Evolutionary conservation across 2,888 invertebrate genomes (phyloP), one percentile per base, ranked within the genome.

Genomic region (Rapana venosa): DNA sequence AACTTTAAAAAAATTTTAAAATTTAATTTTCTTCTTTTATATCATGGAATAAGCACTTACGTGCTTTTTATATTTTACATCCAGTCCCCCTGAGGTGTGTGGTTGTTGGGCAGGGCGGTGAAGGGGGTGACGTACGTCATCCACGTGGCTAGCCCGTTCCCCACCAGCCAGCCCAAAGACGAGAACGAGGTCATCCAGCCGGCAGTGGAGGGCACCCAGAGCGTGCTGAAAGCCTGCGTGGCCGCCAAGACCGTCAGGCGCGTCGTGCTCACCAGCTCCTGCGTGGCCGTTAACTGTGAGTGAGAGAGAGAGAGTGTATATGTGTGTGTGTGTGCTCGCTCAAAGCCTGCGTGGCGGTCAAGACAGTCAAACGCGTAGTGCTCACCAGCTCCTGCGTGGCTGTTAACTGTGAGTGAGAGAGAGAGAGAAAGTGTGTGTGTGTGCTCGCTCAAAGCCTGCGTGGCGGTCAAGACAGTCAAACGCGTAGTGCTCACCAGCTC

Each of bases 401-500:
- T 77, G 95, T 96, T 70, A 91, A 93, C 92, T 95, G 95, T 93
- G 94, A 94, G 92, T 92, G 26, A 36, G 26, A n/a, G 74, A 26
- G 1, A 26, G 1, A 26, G 0, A 8, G 70, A 0, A 26, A 8
- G 70, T 17, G 26, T 70, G n/a, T 17, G 17, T 66, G 70, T 70
- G 70, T 70, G 70, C 26, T 79, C 32, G 1, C 93, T 97, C 26
- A 95, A 96, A 92, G 96, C 97, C 36, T 96, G 96, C 92, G 94
- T 95, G 22, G 95, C 95, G 83, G 95, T 95, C 89, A 95, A 95
- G 87, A 94, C 96, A 22, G 96, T 97, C 87, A 96, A 96, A 93
- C 95, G 97, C 91, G 96, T 97, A n/a, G 96, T 97, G 26, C 93
- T 97, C 35, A 97, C 97, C 5, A 96, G 96, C 90, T 97, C 97